Percentiles rank a stretch among this genome's conserved stretches.
phyloP scores from a whole-genome alignment of 2,888 invertebrate genomes.

The Xanthorhoe spadicearia region DNA sequence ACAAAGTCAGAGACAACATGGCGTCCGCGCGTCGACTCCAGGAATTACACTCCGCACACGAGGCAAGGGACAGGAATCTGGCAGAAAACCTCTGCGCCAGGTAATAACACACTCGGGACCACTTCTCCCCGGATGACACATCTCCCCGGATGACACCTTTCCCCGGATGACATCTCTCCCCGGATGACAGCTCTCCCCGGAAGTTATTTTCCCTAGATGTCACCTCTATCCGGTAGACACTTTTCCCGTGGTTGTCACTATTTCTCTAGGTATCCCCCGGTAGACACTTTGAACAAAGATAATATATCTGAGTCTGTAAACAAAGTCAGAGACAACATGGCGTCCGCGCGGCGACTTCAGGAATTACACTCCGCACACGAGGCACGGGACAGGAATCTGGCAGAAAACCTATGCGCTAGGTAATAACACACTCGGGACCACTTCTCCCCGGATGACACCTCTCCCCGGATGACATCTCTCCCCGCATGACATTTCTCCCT shows the following conservation, averaged over 20 bases:
- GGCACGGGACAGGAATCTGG: slow-evolving; percentile 91
- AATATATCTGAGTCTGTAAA: slow-evolving; percentile 87
- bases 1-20: slow-evolving; percentile 86
- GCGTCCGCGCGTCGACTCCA: slow-evolving; percentile 87
- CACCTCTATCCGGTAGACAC: too few species aligned
- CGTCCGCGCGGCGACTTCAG: slow-evolving; percentile 87
- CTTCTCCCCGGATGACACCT: too few species aligned
- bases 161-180: too few species aligned
- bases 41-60: slow-evolving; percentile 85
- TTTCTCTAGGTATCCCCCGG: too few species aligned
- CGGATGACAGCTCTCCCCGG: too few species aligned
- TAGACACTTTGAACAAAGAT: too few species aligned
- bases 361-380: slow-evolving; percentile 86
- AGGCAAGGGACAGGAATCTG: slow-evolving; percentile 92
- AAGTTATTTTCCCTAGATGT: too few species aligned
- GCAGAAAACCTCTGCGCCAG: slow-evolving; percentile 90
- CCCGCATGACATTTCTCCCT: too few species aligned
- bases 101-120: slow-evolving; percentile 32
- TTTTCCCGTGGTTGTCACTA: too few species aligned
- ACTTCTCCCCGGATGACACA: too few species aligned
- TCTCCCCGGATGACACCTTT: too few species aligned
- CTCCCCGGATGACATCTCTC: too few species aligned
- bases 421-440: not conserved
- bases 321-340: slow-evolving; percentile 86
- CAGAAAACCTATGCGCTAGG: slow-evolving; percentile 89